A percentile compares a stretch with the other conserved stretches of the same genome.
These are phyloP conservation scores for Eudemis profundana DNA, from an alignment of 2,888 invertebrate genomes.

Conservation along the genomic window DNA sequence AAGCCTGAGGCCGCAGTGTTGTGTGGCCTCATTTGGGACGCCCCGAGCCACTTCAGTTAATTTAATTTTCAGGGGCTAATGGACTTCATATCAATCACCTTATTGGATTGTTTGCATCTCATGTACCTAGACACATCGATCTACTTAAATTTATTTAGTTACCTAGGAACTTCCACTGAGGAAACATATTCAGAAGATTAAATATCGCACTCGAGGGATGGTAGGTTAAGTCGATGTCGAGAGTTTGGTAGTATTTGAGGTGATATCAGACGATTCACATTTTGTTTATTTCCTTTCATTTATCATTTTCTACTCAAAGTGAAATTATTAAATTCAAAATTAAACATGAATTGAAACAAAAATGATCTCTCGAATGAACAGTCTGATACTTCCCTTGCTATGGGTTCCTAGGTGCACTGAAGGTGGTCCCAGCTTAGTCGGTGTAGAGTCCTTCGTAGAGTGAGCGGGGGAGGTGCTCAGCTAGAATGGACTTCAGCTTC, in stretches of 20 bases:
- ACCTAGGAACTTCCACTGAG: not conserved
- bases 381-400: no score
- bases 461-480: constrained; percentile 92
- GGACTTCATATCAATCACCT: constrained; percentile 26
- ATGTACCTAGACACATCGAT: constrained; percentile 14
- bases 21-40: constrained; percentile 58
- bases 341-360: no score
- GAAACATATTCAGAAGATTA: not conserved
- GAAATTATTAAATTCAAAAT: no score
- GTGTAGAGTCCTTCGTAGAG: constrained; percentile 91
- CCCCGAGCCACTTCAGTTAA: constrained; percentile 53
- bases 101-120: constrained; percentile 23
- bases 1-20: constrained; percentile 56
- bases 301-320: no score
- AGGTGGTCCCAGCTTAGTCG: constrained; percentile 63
- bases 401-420: not conserved
- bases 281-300: no score
- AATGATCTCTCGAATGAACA: no score
- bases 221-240: no score
- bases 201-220: no score
- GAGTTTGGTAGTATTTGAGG: no score
- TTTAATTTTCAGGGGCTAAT: constrained; percentile 46
- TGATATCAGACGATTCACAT: no score
- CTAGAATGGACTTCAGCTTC: constrained; percentile 91
- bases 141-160: not conserved